Base-by-base conservation (phyloP, 2,888 invertebrate genomes). In the Pedicia rivosa region DNA sequence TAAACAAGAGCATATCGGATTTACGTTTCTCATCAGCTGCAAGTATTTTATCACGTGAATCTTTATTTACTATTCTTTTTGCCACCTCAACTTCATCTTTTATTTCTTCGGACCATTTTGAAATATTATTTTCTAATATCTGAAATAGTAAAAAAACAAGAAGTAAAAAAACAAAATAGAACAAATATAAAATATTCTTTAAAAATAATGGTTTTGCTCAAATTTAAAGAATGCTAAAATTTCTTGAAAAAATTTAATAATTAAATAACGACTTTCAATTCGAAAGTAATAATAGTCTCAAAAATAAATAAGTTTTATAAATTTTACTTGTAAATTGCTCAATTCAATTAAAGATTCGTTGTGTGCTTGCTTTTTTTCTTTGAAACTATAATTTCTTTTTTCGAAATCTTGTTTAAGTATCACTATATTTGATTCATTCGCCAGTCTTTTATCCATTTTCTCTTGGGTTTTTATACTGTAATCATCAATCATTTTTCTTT, bases 1-100 rank as follows among this genome's bases (percentile, higher is more conserved):
- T 71, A 48, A 71, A 76, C 35, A 83, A 63, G 8, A 79, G 57
- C 54, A 75, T 67, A 54, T 82, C 81, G 60, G 55, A 52, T 43
- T 58, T 54, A 6, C 50, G 47, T 36, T 61, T 59, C 28, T 59
- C 57, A 27, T 55, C 55, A 0, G 57, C 53, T 45, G 62, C 38
- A 42, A 54, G 44, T 48, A 61, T 45, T 52, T 68, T 58, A 38
- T 57, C 35, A 25, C 59, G 54, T 2, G 48, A 44, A 46, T 61
- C 61, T n/a, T 59, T 51, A 37, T 47, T 59, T 28, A 46, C 56
- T 45, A 50, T 58, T 35, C 50, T 62, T 40, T 54, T 64, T 29
- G 48, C 62, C 47, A 50, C 52, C 30, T 48, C 51, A 4, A 61
- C 50, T 40, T 60, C 57, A 26, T 52, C 50, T 31, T 59, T 55